A percentile compares a stretch with the other conserved stretches of the same genome.
These are phyloP conservation scores for Scaptomyza hsui DNA, from an alignment of 1,140 invertebrate genomes.

Conservation along the genomic window DNA sequence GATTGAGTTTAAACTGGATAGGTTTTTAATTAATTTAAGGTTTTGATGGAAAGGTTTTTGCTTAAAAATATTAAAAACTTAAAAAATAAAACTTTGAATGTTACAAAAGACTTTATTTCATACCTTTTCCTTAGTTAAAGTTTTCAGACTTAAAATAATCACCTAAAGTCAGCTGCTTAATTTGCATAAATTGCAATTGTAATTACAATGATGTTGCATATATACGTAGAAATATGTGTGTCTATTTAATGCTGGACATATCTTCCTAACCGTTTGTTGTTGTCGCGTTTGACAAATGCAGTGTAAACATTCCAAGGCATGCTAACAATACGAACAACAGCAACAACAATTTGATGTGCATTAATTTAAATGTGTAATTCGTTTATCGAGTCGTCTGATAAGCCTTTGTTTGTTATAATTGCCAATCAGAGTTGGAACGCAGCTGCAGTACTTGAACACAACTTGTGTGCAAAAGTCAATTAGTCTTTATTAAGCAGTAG, in stretches of 20 bases:
- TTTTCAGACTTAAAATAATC: no score
- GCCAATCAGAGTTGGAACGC: conserved; percentile 55
- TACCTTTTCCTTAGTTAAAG: no score
- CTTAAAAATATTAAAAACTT: no score
- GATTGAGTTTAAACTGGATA: no score
- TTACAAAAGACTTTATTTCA: no score
- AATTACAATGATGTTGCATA: background rate
- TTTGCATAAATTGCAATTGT: conserved; percentile 69
- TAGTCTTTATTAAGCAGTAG: conserved; percentile 78
- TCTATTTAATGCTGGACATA: conserved; percentile 12
- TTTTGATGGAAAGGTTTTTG: no score
- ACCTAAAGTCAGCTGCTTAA: conserved; percentile 42
- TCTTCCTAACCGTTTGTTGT: conserved; percentile 26
- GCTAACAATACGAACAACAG: conserved; percentile 6
- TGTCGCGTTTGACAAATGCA: conserved; percentile 48
- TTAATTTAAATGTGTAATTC: conserved; percentile 82
- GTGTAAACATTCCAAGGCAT: conserved; percentile 38
- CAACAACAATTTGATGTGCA: conserved; percentile 56
- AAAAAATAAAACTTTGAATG: no score
- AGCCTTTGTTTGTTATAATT: conserved; percentile 63
- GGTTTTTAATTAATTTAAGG: no score
- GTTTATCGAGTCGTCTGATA: conserved; percentile 65
- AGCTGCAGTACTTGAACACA: conserved; percentile 23
- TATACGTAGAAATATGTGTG: no score
- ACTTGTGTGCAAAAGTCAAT: conserved; percentile 64